These are phyloP conservation scores for Coilia nasus DNA, from an alignment of 2,797 vertebrate genomes.

Conservation along the genomic window DNA sequence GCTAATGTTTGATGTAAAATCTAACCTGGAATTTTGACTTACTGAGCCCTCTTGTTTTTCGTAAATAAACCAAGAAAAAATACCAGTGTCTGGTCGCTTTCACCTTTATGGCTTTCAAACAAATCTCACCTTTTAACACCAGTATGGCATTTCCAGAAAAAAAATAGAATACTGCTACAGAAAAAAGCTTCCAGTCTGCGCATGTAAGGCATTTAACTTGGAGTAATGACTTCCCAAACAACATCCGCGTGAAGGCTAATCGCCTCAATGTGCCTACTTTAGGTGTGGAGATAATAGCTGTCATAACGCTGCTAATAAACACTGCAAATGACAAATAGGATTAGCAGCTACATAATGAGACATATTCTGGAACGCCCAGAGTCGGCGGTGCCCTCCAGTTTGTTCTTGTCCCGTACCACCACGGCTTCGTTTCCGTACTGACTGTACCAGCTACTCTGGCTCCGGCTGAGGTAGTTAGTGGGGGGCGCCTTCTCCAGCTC, in stretches of 20 bases:
- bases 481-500: constrained; percentile 74
- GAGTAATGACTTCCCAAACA: background rate
- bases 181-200: background rate
- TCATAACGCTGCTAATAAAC: background rate
- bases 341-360: constrained; percentile 72
- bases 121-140: background rate
- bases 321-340: background rate
- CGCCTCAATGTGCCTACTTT: background rate
- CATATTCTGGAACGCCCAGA: constrained; percentile 69
- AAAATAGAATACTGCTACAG: background rate
- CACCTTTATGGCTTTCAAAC: background rate
- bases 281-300: background rate
- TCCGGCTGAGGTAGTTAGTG: constrained; percentile 85
- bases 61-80: constrained; percentile 88
- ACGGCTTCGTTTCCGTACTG: constrained; percentile 75
- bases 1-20: constrained; percentile 88
- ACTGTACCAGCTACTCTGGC: constrained; percentile 88
- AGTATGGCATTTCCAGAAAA: background rate
- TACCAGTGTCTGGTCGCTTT: constrained; percentile 49
- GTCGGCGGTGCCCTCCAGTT: constrained; percentile 3
- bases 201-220: background rate
- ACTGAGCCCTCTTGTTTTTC: constrained; percentile 88
- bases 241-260: background rate
- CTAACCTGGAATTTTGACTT: constrained; percentile 87
- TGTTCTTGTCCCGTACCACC: constrained; percentile 67